phyloP scores from a whole-genome alignment of 2,113 vertebrate genomes.

The Lagopus leucura region DNA sequence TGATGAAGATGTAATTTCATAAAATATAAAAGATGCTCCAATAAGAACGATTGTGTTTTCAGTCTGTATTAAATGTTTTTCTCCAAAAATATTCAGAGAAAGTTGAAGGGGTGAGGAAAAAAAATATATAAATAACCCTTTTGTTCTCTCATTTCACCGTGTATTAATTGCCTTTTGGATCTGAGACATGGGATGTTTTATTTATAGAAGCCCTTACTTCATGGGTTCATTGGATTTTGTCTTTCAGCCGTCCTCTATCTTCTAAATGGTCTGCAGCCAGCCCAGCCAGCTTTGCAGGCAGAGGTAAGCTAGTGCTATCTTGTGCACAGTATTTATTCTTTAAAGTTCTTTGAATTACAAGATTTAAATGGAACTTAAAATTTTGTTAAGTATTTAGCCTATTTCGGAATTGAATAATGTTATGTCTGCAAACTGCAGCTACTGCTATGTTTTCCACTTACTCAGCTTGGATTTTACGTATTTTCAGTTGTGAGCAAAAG shows the following conservation, averaged over 20 bases:
- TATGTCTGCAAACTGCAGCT: background rate
- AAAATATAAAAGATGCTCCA: background rate
- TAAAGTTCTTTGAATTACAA: background rate
- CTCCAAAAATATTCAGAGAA: background rate
- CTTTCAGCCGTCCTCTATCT: constrained; percentile 88
- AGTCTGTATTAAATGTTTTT: background rate
- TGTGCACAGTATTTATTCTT: background rate
- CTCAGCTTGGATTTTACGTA: background rate
- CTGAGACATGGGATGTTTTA: background rate
- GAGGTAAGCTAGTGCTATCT: constrained; percentile 77
- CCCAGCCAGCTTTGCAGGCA: constrained; percentile 81
- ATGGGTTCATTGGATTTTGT: background rate
- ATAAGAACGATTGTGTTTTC: background rate
- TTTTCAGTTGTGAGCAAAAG: background rate
- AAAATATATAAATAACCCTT: background rate
- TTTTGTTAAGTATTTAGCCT: background rate
- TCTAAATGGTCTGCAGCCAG: constrained; percentile 91
- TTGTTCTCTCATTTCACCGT: background rate
- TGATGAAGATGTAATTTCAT: background rate
- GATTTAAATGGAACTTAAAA: background rate
- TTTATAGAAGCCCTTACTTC: background rate
- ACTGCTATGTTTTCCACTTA: background rate
- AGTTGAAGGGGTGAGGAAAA: background rate
- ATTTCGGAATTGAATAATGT: background rate
- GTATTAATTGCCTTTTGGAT: background rate